Base-by-base conservation (phyloP, 2,888 invertebrate genomes). In the Dexiosoma caninum region DNA sequence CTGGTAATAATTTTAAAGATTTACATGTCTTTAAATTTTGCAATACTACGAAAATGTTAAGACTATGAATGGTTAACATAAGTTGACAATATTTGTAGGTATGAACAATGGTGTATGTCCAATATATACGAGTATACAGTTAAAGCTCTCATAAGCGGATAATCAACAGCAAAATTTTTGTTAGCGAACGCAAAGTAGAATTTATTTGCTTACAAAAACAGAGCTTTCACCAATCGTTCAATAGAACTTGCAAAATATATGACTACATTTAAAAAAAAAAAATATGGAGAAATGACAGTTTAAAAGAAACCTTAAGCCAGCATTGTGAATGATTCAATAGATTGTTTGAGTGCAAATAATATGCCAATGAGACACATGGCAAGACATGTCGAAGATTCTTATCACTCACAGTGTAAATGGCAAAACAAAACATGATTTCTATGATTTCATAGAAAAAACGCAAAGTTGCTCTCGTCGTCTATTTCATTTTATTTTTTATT, bases 331-430 rank as follows among this genome's bases (percentile, higher is more conserved):
- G 14, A 44, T 67, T 44, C 55, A 55, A 42, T 44, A 60, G 67
- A 67, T 57, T 35, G 72, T 62, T 53, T 62, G 27, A 53, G 62
- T 60, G 44, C 23, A 62, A 69, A 69, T 44, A 42, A 69, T 69
- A 55, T 59, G 30, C 32, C 40, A 62, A 21, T 42, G 0, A 32
- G 71, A 71, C 53, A 60, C 51, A 71, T 71, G 60, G 32, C 51
- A 51, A 59, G 30, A 59, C 66, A 59, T 74, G 77, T 78, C 55
- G 23, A 27, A 75, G 79, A 79, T 75, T 70, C 19, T 64, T 79
- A 79, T 79, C 79, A 69, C 46, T 57, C 64, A n/a, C n/a, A 55
- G 72, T 72, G 72, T 75, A 66, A 70, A 79, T 78, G 72, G 78
- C 78, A 59, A 71, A 78, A 71, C 55, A 72, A 64, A 72, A 64